Base-by-base conservation (phyloP, 2,797 vertebrate species). In the Silurus aristotelis region DNA sequence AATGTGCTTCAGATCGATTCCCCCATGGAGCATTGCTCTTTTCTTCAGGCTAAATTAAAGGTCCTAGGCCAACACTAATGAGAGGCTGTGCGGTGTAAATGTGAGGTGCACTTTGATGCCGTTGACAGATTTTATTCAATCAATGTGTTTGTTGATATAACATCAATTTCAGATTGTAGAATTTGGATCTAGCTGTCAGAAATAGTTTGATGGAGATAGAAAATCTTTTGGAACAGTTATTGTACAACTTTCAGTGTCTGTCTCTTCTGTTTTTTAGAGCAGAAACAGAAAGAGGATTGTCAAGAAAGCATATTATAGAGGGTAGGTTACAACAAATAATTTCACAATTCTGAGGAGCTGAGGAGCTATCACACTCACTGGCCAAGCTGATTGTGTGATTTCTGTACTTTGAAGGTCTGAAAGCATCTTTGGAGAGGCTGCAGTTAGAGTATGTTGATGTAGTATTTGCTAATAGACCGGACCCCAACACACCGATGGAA, bases 231-330 rank as follows among this genome's bases (percentile, higher is more conserved):
- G 55, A 2, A 80, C 10, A 27, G 60, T 25, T 66, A 19, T 48
- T 85, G 22, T 27, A 46, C 22, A 67, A 19, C 17, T 22, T 46
- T 46, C 38, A 85, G 10, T 83, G 63, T 82, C 10, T 55, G 19
- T 71, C 15, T 76, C 17, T 70, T 79, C 1, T 94, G 55, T 92
- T 88, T 96, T 95, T 87, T 93, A 99, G 97, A 92, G 97, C 97
- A 0, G 97, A 99, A 93, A 99, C 96, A 0, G 97, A 98, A 89
- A 92, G 97, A 90, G 97, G 97, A 60, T 92, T 98, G 83, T 99
- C 97, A 25, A 93, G 97, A 93, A 99, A 99, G 90, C 97, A 99
- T 90, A 98, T 99, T 3, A 97, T 98, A 66, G 97, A 99, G 96
- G 97, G 97, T 98, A 92, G 91, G 94, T 0, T 14, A 13, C 79